A percentile compares a stretch with the other conserved stretches of the same genome.
phyloP scores from a whole-genome alignment of 2,888 invertebrate genomes.

The Pandemis cinnamomeana region DNA sequence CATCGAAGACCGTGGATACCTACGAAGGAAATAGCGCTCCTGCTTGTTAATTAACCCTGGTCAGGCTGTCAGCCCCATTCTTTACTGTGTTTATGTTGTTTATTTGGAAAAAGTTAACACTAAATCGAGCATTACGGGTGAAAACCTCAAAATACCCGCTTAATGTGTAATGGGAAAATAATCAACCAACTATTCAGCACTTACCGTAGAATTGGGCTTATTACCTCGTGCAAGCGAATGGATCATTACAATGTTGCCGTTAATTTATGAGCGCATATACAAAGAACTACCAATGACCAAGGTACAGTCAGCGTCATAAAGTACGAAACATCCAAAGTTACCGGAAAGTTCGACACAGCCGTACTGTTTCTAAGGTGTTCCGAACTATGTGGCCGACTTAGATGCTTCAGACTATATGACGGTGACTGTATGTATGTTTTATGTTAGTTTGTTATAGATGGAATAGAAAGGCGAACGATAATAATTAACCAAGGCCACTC shows the following conservation, averaged over 20 bases:
- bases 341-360: no score
- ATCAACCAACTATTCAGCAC: not conserved
- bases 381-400: no score
- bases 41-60: not conserved
- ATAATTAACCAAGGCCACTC: constrained; percentile 23
- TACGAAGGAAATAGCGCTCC: not conserved
- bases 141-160: no score
- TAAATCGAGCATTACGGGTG: not conserved
- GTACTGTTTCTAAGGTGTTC: no score
- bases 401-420: no score
- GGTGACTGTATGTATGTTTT: not conserved
- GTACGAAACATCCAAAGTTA: no score
- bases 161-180: not conserved
- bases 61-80: not conserved
- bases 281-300: not conserved
- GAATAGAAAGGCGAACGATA: constrained; percentile 26
- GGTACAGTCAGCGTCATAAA: not conserved
- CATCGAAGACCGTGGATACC: not conserved
- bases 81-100: constrained; percentile 3
- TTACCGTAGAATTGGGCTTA: not conserved
- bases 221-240: not conserved
- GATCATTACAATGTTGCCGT: not conserved
- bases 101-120: constrained; percentile 15
- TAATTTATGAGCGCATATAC: constrained; percentile 6
- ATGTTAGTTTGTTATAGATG: constrained; percentile 8